These are phyloP conservation scores for Rhinolophus ferrumequinum DNA, from an alignment of 2,113 vertebrate genomes.

Conservation along the genomic window DNA sequence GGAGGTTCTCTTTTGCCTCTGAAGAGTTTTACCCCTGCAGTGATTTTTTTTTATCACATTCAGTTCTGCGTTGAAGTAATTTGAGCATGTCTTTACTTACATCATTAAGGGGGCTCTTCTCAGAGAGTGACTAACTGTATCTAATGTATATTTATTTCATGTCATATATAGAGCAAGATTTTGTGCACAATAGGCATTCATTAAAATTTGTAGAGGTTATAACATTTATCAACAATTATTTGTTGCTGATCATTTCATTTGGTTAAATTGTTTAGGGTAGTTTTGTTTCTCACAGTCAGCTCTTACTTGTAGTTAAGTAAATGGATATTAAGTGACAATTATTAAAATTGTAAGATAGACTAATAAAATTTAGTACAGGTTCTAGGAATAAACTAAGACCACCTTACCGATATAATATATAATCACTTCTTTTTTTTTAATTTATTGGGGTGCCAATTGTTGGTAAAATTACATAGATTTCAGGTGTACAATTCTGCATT, in stretches of 20 bases:
- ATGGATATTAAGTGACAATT: background rate
- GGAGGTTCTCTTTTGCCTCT: background rate
- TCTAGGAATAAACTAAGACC: background rate
- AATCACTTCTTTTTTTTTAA: too few species aligned
- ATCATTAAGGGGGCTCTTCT: constrained; percentile 35
- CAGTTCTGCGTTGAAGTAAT: background rate
- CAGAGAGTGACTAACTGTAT: background rate
- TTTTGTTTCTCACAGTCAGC: constrained; percentile 31
- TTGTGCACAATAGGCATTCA: background rate
- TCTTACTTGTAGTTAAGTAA: constrained; percentile 43
- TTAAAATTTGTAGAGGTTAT: background rate
- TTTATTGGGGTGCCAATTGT: too few species aligned
- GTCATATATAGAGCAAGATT: background rate
- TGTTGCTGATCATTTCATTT: constrained; percentile 47
- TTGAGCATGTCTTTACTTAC: background rate
- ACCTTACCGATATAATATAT: background rate
- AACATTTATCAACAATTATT: constrained; percentile 30
- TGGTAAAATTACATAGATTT: too few species aligned
- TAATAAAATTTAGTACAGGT: constrained; percentile 19
- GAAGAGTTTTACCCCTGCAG: background rate
- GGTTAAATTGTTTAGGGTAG: background rate
- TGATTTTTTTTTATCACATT: constrained; percentile 15
- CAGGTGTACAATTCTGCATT: too few species aligned
- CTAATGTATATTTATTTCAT: background rate
- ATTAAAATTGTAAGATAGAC: constrained; percentile 18